phyloP scores from a whole-genome alignment of 2,888 invertebrate genomes.

The Apeira syringaria region DNA sequence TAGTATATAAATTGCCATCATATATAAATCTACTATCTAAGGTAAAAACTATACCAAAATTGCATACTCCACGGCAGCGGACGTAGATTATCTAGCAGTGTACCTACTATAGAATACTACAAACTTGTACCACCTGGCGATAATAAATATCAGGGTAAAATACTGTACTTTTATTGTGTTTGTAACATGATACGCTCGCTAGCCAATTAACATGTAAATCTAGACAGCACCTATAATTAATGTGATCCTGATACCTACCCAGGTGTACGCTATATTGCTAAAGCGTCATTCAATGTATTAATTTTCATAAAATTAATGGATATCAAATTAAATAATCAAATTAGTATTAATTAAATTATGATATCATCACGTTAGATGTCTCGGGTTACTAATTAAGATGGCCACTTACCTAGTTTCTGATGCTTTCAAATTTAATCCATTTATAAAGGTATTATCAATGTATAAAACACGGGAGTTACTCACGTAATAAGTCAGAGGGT shows the following conservation, averaged over 20 bases:
- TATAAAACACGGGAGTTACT: no score
- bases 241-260: not conserved
- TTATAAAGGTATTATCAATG: no score
- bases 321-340: constrained; percentile 28
- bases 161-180: not conserved
- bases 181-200: not conserved
- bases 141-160: no score
- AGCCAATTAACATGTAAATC: constrained; percentile 1
- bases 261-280: not conserved
- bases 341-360: constrained; percentile 29
- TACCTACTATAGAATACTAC: no score
- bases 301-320: constrained; percentile 27
- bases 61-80: no score
- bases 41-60: no score
- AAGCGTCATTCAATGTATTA: constrained; percentile 8
- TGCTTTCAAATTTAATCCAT: not conserved
- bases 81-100: no score
- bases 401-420: constrained; percentile 12
- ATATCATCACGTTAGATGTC: constrained; percentile 27
- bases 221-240: not conserved
- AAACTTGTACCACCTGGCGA: no score
- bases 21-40: no score
- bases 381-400: constrained; percentile 24
- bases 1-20: no score
- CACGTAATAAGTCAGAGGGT: no score